Percentiles rank a stretch among this genome's conserved stretches.
phyloP scores from a whole-genome alignment of 2,113 vertebrate genomes.

The Festucalex cinctus region DNA sequence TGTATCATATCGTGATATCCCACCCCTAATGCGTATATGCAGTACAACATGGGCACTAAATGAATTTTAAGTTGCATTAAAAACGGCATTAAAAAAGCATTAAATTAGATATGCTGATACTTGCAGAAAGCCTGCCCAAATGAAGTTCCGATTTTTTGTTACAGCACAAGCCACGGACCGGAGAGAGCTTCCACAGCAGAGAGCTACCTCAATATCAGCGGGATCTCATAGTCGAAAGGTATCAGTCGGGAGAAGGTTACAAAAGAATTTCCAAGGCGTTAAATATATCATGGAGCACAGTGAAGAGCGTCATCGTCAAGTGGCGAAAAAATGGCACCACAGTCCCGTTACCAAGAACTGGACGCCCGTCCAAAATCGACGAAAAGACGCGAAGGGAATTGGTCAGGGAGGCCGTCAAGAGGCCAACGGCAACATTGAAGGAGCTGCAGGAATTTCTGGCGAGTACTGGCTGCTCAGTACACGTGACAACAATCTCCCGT shows the following conservation, averaged over 20 bases:
- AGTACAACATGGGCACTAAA: too few relatives aligned
- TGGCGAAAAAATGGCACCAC: neutral
- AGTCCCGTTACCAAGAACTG: neutral
- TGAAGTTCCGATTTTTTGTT: neutral
- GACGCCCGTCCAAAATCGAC: neutral
- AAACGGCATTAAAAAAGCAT: too few relatives aligned
- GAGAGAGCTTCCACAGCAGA: neutral
- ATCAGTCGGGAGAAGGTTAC: neutral
- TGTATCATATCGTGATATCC: too few relatives aligned
- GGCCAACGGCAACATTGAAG: neutral
- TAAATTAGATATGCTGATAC: too few relatives aligned
- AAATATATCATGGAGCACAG: neutral
- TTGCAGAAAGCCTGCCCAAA: neutral
- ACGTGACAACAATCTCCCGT: neutral
- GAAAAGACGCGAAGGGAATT: constrained; percentile 1
- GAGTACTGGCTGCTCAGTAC: neutral
- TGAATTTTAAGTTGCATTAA: too few relatives aligned
- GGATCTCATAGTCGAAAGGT: neutral
- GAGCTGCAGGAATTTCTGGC: constrained; percentile 2
- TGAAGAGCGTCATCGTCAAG: neutral
- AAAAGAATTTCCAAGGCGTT: constrained; percentile 1
- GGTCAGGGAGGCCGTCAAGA: neutral
- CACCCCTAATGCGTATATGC: too few relatives aligned
- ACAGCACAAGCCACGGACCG: neutral
- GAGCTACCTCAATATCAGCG: neutral